Percentiles rank a stretch among this genome's conserved stretches.
Evolutionary conservation across 1,140 invertebrate species (phyloP).

Genomic region (Phymorhynchus buccinoides): DNA sequence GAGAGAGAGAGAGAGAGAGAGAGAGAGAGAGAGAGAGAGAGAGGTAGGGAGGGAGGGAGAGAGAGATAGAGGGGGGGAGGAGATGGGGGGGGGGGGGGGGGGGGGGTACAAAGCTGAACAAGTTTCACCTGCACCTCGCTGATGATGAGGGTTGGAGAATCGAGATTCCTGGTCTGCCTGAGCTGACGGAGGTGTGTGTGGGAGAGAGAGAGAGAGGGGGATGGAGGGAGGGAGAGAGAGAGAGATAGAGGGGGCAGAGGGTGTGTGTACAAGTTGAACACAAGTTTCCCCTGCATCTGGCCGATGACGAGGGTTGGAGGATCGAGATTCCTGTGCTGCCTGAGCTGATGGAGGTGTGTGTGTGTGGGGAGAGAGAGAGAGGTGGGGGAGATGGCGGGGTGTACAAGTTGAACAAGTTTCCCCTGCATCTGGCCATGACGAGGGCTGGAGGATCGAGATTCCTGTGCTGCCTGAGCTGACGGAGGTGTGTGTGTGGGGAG

Average conservation of each 20-base stretch:
- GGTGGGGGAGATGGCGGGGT: constrained; percentile 66
- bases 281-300: constrained; percentile 69
- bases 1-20: no score
- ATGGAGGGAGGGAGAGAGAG: no score
- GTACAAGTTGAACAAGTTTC: constrained; percentile 71
- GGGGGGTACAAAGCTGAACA: constrained; percentile 63
- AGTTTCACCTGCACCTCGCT: constrained; percentile 69
- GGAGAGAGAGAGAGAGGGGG: background rate
- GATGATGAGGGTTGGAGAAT: constrained; percentile 72
- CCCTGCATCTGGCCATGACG: constrained; percentile 71
- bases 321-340: constrained; percentile 65
- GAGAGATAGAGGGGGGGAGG: no score
- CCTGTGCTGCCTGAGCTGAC: constrained; percentile 66
- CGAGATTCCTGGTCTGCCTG: constrained; percentile 65
- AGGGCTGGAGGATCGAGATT: constrained; percentile 71
- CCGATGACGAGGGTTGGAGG: constrained; percentile 72
- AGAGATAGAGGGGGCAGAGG: no score
- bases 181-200: constrained; percentile 63
- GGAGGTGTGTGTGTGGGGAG: constrained; percentile 46
- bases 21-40: no score
- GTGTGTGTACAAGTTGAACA: constrained; percentile 36
- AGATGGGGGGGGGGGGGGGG: no score
- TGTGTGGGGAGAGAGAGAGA: no score
- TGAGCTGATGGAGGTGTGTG: constrained; percentile 52
- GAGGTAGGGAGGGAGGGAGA: no score